Percentiles rank a stretch among this genome's conserved stretches.
Evolutionary conservation across 2,888 invertebrate species (phyloP).

Genomic region (Acanthopleura granulata): DNA sequence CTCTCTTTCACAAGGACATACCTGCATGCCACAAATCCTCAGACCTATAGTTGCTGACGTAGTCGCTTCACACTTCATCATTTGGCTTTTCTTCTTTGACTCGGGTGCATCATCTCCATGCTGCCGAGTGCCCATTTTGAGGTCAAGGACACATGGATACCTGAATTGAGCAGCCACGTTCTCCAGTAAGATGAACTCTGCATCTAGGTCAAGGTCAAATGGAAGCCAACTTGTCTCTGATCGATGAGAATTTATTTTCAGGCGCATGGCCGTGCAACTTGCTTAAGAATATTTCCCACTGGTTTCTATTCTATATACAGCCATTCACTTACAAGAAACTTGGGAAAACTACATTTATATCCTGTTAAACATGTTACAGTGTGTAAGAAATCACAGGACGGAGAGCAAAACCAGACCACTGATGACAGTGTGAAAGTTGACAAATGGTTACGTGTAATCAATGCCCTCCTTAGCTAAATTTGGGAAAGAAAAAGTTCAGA

Average conservation of each 20-base stretch:
- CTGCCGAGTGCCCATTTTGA: conserved; percentile 75
- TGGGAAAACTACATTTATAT: too few species aligned
- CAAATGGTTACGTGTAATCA: too few species aligned
- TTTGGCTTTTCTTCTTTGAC: conserved; percentile 72
- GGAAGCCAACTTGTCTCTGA: background rate
- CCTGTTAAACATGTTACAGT: too few species aligned
- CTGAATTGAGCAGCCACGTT: conserved; percentile 74
- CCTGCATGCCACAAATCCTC: conserved; percentile 72
- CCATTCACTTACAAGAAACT: too few species aligned
- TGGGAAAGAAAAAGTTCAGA: too few species aligned
- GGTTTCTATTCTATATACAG: too few species aligned
- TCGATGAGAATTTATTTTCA: background rate
- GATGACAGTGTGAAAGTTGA: too few species aligned
- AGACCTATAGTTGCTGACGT: conserved; percentile 73
- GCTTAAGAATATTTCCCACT: too few species aligned
- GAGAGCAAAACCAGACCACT: too few species aligned
- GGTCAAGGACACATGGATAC: conserved; percentile 74
- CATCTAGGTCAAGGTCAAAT: conserved; percentile 26
- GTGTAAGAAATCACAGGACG: too few species aligned
- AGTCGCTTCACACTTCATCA: conserved; percentile 71
- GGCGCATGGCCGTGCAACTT: background rate
- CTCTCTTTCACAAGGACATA: conserved; percentile 22
- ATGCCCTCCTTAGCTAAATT: too few species aligned
- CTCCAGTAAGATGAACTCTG: conserved; percentile 73
- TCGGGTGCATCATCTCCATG: conserved; percentile 73